These are phyloP conservation scores for Phalacrocorax aristotelis DNA, from an alignment of 2,113 vertebrate genomes.

Conservation along the genomic window DNA sequence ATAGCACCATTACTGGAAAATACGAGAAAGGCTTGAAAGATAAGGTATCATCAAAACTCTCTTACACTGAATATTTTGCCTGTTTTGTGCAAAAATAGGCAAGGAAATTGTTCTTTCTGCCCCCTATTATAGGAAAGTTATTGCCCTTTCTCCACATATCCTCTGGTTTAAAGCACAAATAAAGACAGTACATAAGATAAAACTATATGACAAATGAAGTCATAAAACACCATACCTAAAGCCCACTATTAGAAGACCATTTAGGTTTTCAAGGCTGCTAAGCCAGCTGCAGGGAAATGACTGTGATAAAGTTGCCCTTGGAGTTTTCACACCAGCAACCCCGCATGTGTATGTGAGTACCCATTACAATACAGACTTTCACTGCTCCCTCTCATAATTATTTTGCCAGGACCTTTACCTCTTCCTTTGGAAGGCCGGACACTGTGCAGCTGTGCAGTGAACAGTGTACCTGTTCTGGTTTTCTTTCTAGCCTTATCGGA, in stretches of 20 bases:
- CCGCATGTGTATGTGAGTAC: not conserved
- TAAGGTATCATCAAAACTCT: slow-evolving; percentile 24
- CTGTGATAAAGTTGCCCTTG: not conserved
- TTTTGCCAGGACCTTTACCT: not conserved
- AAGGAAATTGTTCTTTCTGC: slow-evolving; percentile 7
- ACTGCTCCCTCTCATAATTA: not conserved
- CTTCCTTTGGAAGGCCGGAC: not conserved
- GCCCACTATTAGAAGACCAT: not conserved
- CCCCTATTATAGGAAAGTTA: not conserved
- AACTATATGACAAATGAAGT: slow-evolving; percentile 57
- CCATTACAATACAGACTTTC: not conserved
- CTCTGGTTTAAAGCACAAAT: slow-evolving; percentile 44
- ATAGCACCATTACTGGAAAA: slow-evolving; percentile 2
- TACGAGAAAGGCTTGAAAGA: slow-evolving; percentile 45
- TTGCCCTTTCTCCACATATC: not conserved
- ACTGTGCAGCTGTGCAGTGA: not conserved
- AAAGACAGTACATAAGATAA: slow-evolving; percentile 25
- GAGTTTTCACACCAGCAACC: not conserved
- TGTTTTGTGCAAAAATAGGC: slow-evolving; percentile 4
- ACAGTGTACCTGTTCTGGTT: not conserved
- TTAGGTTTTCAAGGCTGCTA: not conserved
- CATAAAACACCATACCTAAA: slow-evolving; percentile 18
- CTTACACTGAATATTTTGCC: slow-evolving; percentile 22
- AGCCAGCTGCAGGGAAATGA: slow-evolving; percentile 18
- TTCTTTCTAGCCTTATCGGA: not conserved